Evolutionary conservation across 2,888 invertebrate genomes (phyloP), one percentile per base, ranked within the genome.

Genomic region (Eristalis intricaria): DNA sequence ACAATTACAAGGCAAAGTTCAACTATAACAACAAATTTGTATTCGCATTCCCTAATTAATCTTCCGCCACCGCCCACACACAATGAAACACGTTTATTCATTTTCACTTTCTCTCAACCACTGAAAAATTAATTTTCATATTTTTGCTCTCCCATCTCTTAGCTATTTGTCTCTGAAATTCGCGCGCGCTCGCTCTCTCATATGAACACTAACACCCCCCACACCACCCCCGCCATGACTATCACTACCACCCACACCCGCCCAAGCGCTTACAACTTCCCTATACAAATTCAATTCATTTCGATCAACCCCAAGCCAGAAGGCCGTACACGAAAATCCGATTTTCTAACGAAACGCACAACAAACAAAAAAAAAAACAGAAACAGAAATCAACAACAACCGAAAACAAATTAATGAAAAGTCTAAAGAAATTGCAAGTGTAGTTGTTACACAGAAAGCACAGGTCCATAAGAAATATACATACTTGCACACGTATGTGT

Each of bases 101-200:
- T 89, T 87, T 83, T 89, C 88, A 89, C 89, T 89, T 89, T 90
- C 88, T 80, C 75, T 81, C 79, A 74, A 66, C 74, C 89, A 88
- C 81, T 89, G 89, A 89, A 89, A 89, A 89, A 89, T 89, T 89
- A 89, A 90, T 90, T 50, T 89, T 90, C 89, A 89, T 90, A 90
- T 90, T 89, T 89, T 89, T 89, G 75, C 69, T 73, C 84, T 83
- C 56, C 73, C 80, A 76, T 83, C 71, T 73, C 75, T 32, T n/a
- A 26, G 40, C 19, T 29, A 13, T 23, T 32, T 15, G 64, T 76
- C 73, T 70, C 50, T 78, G 66, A 68, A 76, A 68, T 88, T 88
- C 74, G 38, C 69, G 78, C 82, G 77, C 64, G 58, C 80, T 84
- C 77, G 38, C 80, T 80, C 73, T 64, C 68, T 61, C 70, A 78